Conservation (phyloP, 2,113 vertebrate genomes). For the Emydura subglobosa region DNA sequence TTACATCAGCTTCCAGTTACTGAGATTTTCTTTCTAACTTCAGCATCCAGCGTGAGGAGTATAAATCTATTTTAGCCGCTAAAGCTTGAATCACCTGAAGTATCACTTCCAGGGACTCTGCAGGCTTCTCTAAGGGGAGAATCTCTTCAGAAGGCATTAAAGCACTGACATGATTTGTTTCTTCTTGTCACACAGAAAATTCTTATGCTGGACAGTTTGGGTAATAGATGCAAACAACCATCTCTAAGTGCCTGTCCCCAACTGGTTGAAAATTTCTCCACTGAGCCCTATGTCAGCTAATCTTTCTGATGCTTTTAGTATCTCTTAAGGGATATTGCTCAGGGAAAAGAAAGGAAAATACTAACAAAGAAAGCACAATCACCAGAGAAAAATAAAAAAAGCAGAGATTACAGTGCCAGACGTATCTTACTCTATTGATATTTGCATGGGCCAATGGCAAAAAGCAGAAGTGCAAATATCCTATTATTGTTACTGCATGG, state of each 20-base stretch:
- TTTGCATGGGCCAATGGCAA: background rate
- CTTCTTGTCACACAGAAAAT: background rate
- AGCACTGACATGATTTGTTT: background rate
- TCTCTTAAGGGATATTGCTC: background rate
- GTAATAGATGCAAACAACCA: background rate
- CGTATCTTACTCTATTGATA: background rate
- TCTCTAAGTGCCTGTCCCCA: background rate
- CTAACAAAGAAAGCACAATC: background rate
- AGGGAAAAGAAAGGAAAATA: background rate
- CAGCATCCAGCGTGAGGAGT: background rate
- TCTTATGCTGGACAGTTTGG: background rate
- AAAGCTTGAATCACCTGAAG: background rate
- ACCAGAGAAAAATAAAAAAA: background rate
- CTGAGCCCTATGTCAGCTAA: background rate
- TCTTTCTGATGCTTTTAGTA: fast-evolving
- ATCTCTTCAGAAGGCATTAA: background rate
- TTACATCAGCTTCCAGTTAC: background rate
- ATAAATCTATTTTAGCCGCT: fast-evolving
- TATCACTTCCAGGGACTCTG: background rate
- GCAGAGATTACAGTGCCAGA: background rate
- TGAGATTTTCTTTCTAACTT: background rate
- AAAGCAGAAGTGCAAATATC: background rate
- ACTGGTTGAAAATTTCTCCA: background rate
- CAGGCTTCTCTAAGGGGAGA: background rate
- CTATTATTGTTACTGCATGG: background rate